Percentiles rank a stretch among this genome's conserved stretches.
Conservation (phyloP, 2,797 vertebrate species). For the Lagodon rhomboides region DNA sequence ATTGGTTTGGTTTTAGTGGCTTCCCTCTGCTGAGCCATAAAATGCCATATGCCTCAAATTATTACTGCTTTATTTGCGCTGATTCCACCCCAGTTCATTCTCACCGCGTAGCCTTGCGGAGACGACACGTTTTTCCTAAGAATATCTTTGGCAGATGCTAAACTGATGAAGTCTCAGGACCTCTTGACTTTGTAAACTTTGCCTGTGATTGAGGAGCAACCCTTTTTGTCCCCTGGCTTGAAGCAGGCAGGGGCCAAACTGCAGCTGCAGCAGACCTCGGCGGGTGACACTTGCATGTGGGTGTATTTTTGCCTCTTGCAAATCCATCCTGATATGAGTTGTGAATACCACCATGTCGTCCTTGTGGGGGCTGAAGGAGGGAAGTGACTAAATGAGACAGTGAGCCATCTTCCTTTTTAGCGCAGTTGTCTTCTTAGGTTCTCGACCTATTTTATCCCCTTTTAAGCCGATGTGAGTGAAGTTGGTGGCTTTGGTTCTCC, state of each 20-base stretch:
- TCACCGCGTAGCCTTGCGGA: slow-evolving; percentile 2
- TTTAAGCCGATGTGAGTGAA: slow-evolving; percentile 20
- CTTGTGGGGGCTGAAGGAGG: slow-evolving; percentile 43
- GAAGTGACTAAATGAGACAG: slow-evolving; percentile 54
- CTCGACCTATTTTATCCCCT: slow-evolving; percentile 45
- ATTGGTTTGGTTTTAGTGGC: slow-evolving; percentile 10
- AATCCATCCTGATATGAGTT: slow-evolving; percentile 69
- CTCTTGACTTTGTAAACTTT: slow-evolving; percentile 35
- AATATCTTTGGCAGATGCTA: slow-evolving; percentile 39
- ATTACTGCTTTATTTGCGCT: slow-evolving; percentile 5
- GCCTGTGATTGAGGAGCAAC: slow-evolving; percentile 23
- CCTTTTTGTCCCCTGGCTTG: slow-evolving; percentile 15
- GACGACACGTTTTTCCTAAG: slow-evolving; percentile 19
- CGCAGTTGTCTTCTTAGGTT: slow-evolving; percentile 24
- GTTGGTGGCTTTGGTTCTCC: neutral
- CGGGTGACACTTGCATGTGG: slow-evolving; percentile 64
- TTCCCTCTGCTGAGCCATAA: neutral
- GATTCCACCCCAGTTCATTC: slow-evolving; percentile 25
- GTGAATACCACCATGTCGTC: slow-evolving; percentile 58
- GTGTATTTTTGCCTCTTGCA: slow-evolving; percentile 81
- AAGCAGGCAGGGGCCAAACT: slow-evolving; percentile 37
- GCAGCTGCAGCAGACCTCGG: slow-evolving; percentile 52
- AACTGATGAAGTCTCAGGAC: slow-evolving; percentile 35
- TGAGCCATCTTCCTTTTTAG: slow-evolving; percentile 36
- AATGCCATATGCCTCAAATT: neutral